Conservation (phyloP, 2,888 invertebrate genomes). For the Xanthostigma xanthostigma region DNA sequence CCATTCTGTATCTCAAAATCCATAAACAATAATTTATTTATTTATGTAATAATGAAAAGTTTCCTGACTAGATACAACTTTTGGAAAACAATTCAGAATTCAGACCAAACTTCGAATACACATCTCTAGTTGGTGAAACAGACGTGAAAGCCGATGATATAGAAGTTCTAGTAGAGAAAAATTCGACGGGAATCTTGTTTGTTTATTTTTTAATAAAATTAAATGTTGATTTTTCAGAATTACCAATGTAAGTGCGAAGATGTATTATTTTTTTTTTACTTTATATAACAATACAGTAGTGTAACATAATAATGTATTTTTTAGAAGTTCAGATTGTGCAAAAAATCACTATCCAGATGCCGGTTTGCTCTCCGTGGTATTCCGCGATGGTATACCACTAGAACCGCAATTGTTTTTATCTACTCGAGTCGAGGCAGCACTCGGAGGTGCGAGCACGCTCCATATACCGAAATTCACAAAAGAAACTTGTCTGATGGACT, state of each 20-base stretch:
- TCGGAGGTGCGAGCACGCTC: conserved; percentile 27
- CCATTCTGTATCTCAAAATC: too few relatives aligned
- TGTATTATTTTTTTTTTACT: neutral
- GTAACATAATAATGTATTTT: too few relatives aligned
- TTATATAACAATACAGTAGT: too few relatives aligned
- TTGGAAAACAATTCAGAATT: conserved; percentile 33
- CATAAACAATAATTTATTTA: neutral
- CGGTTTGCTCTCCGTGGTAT: conserved; percentile 19
- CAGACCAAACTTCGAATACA: conserved; percentile 45
- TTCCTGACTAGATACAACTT: conserved; percentile 1
- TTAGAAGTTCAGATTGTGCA: too few relatives aligned
- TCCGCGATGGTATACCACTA: conserved; percentile 14
- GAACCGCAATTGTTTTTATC: conserved; percentile 32
- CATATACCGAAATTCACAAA: conserved; percentile 31
- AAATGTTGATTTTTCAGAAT: conserved; percentile 42
- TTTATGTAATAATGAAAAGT: neutral
- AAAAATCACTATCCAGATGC: conserved; percentile 19
- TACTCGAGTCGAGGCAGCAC: conserved; percentile 31
- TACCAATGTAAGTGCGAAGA: conserved; percentile 34
- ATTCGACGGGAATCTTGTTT: conserved; percentile 23
- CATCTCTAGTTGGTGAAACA: conserved; percentile 38
- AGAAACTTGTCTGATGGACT: conserved; percentile 33
- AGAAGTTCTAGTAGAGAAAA: conserved; percentile 45
- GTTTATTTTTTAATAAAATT: conserved; percentile 50
- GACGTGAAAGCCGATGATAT: conserved; percentile 40